Base-by-base conservation (phyloP, 2,888 invertebrate genomes). In the Ischnura elegans region DNA sequence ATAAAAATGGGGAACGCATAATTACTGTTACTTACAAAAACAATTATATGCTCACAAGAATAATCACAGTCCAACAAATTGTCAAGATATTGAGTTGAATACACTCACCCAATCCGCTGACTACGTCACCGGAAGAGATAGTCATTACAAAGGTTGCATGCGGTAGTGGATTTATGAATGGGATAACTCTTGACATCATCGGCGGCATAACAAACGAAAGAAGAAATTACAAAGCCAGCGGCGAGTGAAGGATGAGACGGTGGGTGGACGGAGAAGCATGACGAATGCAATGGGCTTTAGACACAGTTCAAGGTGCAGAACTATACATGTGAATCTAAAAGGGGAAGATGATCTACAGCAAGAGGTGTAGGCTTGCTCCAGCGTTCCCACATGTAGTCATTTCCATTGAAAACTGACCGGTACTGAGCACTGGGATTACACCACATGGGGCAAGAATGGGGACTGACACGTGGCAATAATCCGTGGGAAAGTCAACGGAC, bases 331-430 rank as follows among this genome's bases (percentile, higher is more conserved):
- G 61, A 61, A 61, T 61, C 61, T 61, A n/a, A n/a, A 61, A 61
- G 61, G 25, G n/a, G 61, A n/a, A 61, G 61, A n/a, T 61, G 61
- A 61, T 61, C 61, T 61, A 4, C 25, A n/a, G n/a, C 61, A 19
- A 61, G 61, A 61, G 61, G 61, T 19, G n/a, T n/a, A 25, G n/a
- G n/a, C 61, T 61, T 61, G 0, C 61, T 61, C n/a, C 25, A 8
- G 61, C 25, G 61, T 61, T 61, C 25, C n/a, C 19, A n/a, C n/a
- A 25, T 61, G n/a, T n/a, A 6, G 61, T 6, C 5, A 61, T n/a
- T 61, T 61, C n/a, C 61, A 61, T 25, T 61, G 61, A 61, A 61
- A 61, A 61, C 61, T 61, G 61, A 61, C n/a, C 61, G n/a, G n/a
- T 61, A n/a, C n/a, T n/a, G n/a, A n/a, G 61, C n/a, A 19, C n/a